Base-by-base conservation (phyloP, 23 tunicate species). In the Aplidium turbinatum region DNA sequence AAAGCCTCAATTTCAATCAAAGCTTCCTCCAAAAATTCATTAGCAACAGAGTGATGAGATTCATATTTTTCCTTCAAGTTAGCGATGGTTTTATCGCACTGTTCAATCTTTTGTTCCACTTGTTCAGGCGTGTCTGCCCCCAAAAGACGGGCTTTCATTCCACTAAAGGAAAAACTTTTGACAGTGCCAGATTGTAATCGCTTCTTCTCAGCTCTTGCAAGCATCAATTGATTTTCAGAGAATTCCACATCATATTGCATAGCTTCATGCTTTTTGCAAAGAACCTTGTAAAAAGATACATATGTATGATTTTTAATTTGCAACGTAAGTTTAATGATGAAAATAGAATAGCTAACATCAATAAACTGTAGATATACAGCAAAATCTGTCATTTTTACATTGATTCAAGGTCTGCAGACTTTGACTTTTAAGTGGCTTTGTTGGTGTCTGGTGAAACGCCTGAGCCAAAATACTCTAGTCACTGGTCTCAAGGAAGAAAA, bases 161-260 rank as follows among this genome's bases (percentile, higher is more conserved):
- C 86, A 28, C 86, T 68, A 35, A 91, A 68, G 5, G 86, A 74
- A 62, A 91, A 91, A 22, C 70, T 51, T 58, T 79, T 91, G 26
- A 40, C 46, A 21, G 33, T 68, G 6, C 97, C 97, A 39, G 71
- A 51, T 9, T 57, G 34, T 7, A 85, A 31, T 42, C 87, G 91
- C 65, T 84, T 78, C 82, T 91, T 84, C 51, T 84, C 91, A 4
- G 83, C 62, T 35, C 46, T 51, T 23, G 56, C 48, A 7, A 56
- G 23, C 77, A 57, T 70, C 38, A 84, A 21, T 68, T 84, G 86
- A 38, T 67, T 76, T 68, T 91, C 91, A 33, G 58, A 77, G 79
- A 78, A 84, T 47, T 91, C 97, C 19, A 84, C 91, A 58, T 91
- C 97, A 42, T 91, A 91, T 45, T 91, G 97, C 47, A 84, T 68